Conservation (phyloP, 2,113 vertebrate species). For the Spheniscus mendiculus region DNA sequence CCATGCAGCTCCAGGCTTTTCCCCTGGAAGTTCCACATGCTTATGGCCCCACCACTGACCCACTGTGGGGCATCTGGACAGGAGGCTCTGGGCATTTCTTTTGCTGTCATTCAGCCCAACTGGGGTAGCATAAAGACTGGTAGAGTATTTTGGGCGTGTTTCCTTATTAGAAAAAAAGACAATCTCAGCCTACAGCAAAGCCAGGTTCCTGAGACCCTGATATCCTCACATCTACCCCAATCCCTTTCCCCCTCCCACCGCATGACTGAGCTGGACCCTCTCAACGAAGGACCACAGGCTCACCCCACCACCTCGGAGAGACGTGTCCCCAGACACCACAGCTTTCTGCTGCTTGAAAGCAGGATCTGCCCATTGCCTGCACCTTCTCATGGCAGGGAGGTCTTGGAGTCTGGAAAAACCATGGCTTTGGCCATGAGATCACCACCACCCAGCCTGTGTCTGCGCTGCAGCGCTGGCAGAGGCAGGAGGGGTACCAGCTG, state of each 20-base stretch:
- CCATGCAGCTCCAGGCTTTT: not conserved
- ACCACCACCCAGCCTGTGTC: not conserved
- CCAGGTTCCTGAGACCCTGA: not conserved
- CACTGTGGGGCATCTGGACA: not conserved
- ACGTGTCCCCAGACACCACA: fast-evolving
- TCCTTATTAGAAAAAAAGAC: not conserved
- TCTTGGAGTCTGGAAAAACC: not conserved
- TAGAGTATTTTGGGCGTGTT: fast-evolving
- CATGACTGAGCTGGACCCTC: not conserved
- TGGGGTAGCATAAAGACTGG: not conserved
- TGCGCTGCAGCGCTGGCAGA: not conserved
- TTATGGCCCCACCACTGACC: not conserved
- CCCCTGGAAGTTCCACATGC: too few species aligned
- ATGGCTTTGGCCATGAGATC: not conserved
- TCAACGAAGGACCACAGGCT: not conserved
- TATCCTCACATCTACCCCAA: not conserved
- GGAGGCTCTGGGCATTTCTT: not conserved
- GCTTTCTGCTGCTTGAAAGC: not conserved
- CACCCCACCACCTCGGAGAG: not conserved
- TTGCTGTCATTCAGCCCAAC: not conserved
- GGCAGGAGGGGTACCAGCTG: not conserved
- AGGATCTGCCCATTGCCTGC: not conserved
- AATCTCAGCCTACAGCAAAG: not conserved
- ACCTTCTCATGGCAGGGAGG: not conserved
- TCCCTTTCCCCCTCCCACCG: not conserved